Percentiles rank a stretch among this genome's conserved stretches.
phyloP scores from a whole-genome alignment of 2,113 vertebrate genomes.

The Calyptomena viridis region DNA sequence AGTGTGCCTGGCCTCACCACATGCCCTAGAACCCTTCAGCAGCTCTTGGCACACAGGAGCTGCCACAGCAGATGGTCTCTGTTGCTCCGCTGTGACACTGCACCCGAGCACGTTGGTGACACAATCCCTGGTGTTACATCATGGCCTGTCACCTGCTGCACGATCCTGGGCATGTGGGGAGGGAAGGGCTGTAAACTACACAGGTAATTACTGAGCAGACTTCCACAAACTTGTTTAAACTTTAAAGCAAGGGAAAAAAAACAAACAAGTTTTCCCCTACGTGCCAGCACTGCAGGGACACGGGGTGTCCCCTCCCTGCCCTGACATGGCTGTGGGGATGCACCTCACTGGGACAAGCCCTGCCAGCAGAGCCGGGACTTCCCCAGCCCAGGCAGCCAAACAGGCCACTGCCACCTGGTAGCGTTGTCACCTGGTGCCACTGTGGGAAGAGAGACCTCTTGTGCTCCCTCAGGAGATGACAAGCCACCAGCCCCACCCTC shows the following conservation, averaged over 20 bases:
- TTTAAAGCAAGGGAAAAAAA: neutral
- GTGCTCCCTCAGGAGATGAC: neutral
- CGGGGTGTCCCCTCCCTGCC: fast-evolving
- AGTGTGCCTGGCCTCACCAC: fast-evolving
- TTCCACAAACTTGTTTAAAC: neutral
- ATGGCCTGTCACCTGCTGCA: fast-evolving
- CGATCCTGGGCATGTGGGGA: neutral
- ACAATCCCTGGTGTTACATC: neutral
- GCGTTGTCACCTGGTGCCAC: fast-evolving
- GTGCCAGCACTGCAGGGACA: neutral
- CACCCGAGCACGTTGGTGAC: fast-evolving
- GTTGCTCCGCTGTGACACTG: fast-evolving
- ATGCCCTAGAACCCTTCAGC: neutral
- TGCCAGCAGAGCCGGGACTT: neutral
- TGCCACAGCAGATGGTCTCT: neutral
- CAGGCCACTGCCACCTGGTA: fast-evolving
- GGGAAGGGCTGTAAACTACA: neutral
- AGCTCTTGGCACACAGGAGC: fast-evolving
- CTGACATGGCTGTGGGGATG: neutral
- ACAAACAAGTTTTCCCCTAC: neutral
- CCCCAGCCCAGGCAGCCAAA: fast-evolving
- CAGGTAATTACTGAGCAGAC: fast-evolving
- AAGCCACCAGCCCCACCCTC: neutral
- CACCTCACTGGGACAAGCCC: neutral
- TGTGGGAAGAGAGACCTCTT: neutral